Conservation (phyloP, 2,888 invertebrate species). For the Onthophagus sagittarius region DNA sequence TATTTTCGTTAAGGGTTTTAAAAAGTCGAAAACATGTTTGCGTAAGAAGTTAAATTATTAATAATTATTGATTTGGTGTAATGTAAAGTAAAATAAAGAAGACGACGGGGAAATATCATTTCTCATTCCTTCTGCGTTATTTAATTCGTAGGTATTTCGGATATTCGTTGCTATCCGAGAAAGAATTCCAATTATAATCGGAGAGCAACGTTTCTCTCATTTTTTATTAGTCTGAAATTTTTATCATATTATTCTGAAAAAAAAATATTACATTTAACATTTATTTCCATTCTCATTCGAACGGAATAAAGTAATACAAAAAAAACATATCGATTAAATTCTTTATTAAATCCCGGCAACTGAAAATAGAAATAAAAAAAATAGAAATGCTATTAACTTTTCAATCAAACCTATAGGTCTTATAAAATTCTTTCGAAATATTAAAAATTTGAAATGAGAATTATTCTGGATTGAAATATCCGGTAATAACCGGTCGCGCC, state of each 20-base stretch:
- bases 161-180: not conserved
- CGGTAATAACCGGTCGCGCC: not conserved
- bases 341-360: not conserved
- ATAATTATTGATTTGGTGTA: too few relatives aligned
- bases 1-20: not conserved
- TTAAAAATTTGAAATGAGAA: not conserved
- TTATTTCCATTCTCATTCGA: too few relatives aligned
- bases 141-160: not conserved
- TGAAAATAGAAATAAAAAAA: not conserved
- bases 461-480: not conserved
- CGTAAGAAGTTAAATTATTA: not conserved
- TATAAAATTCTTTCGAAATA: not conserved
- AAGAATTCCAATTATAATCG: not conserved
- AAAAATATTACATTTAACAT: too few relatives aligned
- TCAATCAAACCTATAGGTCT: not conserved
- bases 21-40: not conserved
- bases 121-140: not conserved
- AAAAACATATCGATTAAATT: not conserved
- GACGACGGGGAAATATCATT: not conserved
- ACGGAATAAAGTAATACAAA: too few relatives aligned
- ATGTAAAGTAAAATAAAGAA: too few relatives aligned
- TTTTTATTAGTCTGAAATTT: not conserved
- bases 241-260: not conserved
- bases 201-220: not conserved
- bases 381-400: not conserved